Conservation (phyloP, 2,113 vertebrate genomes). For the Syngnathoides biaculeatus region DNA sequence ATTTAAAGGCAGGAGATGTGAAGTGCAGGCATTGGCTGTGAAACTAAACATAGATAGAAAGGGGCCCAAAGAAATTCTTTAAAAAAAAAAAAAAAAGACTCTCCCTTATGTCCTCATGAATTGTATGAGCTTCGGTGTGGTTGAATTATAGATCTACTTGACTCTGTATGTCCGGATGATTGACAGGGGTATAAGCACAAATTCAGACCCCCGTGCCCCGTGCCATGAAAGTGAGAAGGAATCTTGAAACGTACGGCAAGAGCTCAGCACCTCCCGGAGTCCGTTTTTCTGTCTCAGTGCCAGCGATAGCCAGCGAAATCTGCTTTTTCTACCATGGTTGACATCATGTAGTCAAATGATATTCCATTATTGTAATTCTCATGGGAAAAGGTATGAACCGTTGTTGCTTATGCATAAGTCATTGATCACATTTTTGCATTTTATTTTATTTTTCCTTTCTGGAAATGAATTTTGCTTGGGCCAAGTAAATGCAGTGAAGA, state of each 20-base stretch:
- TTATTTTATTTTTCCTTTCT: neutral
- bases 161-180: slow-evolving; percentile 65
- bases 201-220: slow-evolving; percentile 63
- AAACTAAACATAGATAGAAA: slow-evolving; percentile 54
- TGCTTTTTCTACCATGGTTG: slow-evolving; percentile 54
- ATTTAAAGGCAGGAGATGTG: slow-evolving; percentile 23
- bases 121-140: slow-evolving; percentile 68
- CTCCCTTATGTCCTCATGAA: slow-evolving; percentile 64
- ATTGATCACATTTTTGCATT: neutral
- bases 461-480: too few relatives aligned
- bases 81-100: slow-evolving; percentile 32
- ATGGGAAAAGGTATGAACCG: neutral
- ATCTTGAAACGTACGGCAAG: slow-evolving; percentile 54
- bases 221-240: slow-evolving; percentile 66
- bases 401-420: neutral
- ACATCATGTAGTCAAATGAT: slow-evolving; percentile 40
- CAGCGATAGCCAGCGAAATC: slow-evolving; percentile 51
- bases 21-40: slow-evolving; percentile 36
- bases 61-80: slow-evolving; percentile 15
- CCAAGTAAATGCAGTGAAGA: too few relatives aligned
- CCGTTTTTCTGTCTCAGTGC: slow-evolving; percentile 57
- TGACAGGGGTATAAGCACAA: slow-evolving; percentile 69
- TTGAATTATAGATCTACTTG: slow-evolving; percentile 71
- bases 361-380: slow-evolving; percentile 34
- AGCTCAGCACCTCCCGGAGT: slow-evolving; percentile 56